Evolutionary conservation across 2,113 vertebrate genomes (phyloP).

Genomic region (Phalacrocorax carbo): DNA sequence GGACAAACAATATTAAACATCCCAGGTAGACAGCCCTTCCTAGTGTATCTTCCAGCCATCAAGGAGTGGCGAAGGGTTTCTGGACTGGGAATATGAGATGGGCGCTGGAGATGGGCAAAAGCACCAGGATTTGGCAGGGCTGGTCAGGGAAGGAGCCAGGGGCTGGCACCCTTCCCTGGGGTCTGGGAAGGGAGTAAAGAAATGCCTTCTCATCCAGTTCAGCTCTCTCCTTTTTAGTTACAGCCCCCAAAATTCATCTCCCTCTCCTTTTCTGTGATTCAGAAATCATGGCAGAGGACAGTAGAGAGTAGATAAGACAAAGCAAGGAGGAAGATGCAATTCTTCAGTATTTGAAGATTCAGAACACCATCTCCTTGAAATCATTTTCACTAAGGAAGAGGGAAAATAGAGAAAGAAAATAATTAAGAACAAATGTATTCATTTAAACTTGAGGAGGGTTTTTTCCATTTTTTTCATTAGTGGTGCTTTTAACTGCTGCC

Average conservation of each 20-base stretch:
- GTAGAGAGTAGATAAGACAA: background rate
- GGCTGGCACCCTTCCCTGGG: background rate
- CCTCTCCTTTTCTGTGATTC: background rate
- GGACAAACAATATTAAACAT: background rate
- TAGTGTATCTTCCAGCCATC: accelerated
- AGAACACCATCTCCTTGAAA: background rate
- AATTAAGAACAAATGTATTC: slow-evolving; percentile 18
- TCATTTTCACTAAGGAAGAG: background rate
- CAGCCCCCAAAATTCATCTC: background rate
- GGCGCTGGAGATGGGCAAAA: background rate
- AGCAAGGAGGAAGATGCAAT: background rate
- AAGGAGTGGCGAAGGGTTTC: background rate
- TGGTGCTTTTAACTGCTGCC: slow-evolving; percentile 2
- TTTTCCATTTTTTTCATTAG: background rate
- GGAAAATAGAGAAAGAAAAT: background rate
- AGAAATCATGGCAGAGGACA: background rate
- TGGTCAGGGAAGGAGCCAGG: background rate
- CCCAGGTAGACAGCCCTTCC: background rate
- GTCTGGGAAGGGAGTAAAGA: background rate
- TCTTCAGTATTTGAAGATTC: background rate
- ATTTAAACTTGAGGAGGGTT: background rate
- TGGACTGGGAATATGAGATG: background rate
- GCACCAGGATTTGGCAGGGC: background rate
- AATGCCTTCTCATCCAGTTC: background rate
- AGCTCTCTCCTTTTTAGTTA: background rate